Evolutionary conservation across 2,888 invertebrate genomes (phyloP).

Genomic region (Agrilus biguttatus): DNA sequence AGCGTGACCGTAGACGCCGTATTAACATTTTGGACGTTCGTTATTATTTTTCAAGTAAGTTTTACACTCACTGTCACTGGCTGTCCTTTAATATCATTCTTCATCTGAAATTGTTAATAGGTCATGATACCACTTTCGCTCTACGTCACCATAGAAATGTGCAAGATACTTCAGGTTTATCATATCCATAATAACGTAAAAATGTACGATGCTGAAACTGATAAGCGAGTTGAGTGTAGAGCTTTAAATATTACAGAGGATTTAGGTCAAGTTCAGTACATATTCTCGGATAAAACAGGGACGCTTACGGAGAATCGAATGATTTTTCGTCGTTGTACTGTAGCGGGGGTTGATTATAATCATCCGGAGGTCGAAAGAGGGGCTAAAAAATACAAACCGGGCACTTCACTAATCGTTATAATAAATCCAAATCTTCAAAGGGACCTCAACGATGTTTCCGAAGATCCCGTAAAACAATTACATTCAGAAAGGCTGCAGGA

Average conservation of each 20-base stretch:
- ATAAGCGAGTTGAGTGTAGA: conserved; percentile 76
- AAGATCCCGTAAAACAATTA: conserved; percentile 18
- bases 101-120: conserved; percentile 28
- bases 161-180: conserved; percentile 89
- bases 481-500: conserved; percentile 68
- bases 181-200: conserved; percentile 85
- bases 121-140: conserved; percentile 94
- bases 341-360: conserved; percentile 80
- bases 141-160: conserved; percentile 93
- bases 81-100: neutral
- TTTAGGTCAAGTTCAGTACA: conserved; percentile 85
- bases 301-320: conserved; percentile 96
- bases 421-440: conserved; percentile 39
- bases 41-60: conserved; percentile 79
- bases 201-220: conserved; percentile 70
- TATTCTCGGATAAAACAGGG: conserved; percentile 96
- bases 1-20: conserved; percentile 43
- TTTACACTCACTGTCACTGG: neutral
- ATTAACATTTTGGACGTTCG: conserved; percentile 87
- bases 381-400: conserved; percentile 27
- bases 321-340: conserved; percentile 84
- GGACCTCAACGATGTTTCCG: conserved; percentile 30
- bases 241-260: conserved; percentile 96
- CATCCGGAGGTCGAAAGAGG: conserved; percentile 62
- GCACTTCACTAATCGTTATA: conserved; percentile 33